Conservation (phyloP, 2,113 vertebrate species). For the Pseudolaguvia tuberculata region DNA sequence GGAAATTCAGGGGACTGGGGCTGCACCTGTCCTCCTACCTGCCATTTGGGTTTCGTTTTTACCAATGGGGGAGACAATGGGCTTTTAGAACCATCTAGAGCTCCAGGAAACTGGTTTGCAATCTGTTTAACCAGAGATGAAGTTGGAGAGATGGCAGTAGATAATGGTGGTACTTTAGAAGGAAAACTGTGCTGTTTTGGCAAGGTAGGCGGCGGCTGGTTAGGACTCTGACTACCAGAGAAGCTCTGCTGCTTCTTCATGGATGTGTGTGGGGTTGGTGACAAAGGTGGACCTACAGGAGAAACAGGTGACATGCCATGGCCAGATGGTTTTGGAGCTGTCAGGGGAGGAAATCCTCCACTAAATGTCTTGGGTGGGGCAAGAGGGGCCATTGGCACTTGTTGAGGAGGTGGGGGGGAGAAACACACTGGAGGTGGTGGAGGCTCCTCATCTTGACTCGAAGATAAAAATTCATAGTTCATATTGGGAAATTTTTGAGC, state of each 20-base stretch:
- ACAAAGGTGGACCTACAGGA: conserved; percentile 59
- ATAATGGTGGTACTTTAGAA: conserved; percentile 67
- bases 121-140: conserved; percentile 85
- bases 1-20: conserved; percentile 84
- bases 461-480: conserved; percentile 62
- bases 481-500: conserved; percentile 80
- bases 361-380: conserved; percentile 78
- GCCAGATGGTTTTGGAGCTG: conserved; percentile 63
- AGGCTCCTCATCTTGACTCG: conserved; percentile 35
- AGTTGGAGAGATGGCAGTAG: conserved; percentile 64
- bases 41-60: conserved; percentile 92
- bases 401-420: conserved; percentile 58
- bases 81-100: conserved; percentile 60
- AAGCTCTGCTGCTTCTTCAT: conserved; percentile 80
- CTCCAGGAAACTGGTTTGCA: conserved; percentile 84
- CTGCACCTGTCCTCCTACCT: conserved; percentile 68
- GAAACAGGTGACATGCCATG: conserved; percentile 58
- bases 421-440: conserved; percentile 55
- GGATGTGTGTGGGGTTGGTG: conserved; percentile 45
- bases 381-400: conserved; percentile 57
- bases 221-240: conserved; percentile 70
- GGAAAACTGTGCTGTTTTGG: conserved; percentile 88
- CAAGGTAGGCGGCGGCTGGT: conserved; percentile 76
- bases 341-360: conserved; percentile 66
- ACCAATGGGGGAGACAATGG: conserved; percentile 87